phyloP scores from a whole-genome alignment of 2,113 vertebrate species.

The Ctenodactylus gundi region DNA sequence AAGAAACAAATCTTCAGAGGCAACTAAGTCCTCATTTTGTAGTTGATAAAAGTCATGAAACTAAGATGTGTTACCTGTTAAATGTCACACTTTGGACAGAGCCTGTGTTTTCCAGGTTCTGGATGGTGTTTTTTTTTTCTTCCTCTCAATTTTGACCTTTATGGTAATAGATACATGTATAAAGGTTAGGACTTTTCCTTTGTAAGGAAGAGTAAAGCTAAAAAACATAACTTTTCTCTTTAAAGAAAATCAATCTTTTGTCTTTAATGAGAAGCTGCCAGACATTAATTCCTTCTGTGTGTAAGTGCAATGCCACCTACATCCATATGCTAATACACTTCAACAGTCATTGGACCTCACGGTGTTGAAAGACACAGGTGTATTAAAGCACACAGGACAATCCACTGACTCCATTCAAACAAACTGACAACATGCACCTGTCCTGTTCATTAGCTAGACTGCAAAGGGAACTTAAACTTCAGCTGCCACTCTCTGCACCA shows the following conservation, averaged over 20 bases:
- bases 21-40: neutral
- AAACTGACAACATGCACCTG: too few species aligned
- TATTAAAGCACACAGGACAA: neutral
- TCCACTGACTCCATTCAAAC: neutral
- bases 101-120: neutral
- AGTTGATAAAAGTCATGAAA: neutral
- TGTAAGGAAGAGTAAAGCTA: neutral
- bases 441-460: neutral
- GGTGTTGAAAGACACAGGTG: neutral
- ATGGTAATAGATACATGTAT: neutral
- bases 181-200: neutral
- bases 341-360: neutral
- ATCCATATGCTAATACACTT: neutral
- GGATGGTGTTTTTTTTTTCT: neutral
- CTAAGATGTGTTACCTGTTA: neutral
- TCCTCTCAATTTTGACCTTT: neutral
- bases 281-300: neutral
- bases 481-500: neutral
- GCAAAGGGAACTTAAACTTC: neutral
- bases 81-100: neutral
- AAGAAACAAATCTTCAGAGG: neutral
- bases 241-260: neutral
- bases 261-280: neutral
- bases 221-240: neutral
- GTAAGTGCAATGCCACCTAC: neutral